These are phyloP conservation scores for Rhynchomys soricoides DNA, from an alignment of 2,113 vertebrate genomes.

Conservation along the genomic window DNA sequence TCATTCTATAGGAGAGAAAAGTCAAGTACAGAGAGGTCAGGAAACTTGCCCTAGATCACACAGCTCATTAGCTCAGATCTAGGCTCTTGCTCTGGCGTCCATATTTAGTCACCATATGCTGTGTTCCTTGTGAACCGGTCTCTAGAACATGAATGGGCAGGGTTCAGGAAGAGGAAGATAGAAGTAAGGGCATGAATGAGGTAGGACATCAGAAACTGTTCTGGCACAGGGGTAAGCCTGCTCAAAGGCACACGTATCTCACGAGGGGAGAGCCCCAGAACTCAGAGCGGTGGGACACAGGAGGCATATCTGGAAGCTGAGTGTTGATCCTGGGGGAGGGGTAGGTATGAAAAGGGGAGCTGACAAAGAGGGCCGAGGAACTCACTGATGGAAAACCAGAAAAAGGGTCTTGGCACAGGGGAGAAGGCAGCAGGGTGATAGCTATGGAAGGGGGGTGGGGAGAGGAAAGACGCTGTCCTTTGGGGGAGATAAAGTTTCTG, in stretches of 20 bases:
- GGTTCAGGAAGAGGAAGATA: background rate
- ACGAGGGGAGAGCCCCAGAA: background rate
- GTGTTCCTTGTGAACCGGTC: background rate
- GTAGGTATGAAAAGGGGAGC: background rate
- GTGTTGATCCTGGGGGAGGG: background rate
- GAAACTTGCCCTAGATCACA: background rate
- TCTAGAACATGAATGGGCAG: background rate
- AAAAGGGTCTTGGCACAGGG: background rate
- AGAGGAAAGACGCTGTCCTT: background rate
- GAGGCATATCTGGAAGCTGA: background rate
- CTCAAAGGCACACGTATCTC: background rate
- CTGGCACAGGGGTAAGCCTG: background rate
- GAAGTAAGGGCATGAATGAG: background rate
- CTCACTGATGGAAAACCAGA: background rate
- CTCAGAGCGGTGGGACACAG: background rate
- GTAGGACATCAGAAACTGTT: background rate
- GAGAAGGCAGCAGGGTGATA: background rate
- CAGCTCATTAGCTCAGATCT: background rate
- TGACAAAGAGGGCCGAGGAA: background rate
- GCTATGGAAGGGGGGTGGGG: background rate
- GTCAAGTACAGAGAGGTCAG: conserved; percentile 11
- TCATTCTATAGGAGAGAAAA: background rate
- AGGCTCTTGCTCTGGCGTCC: background rate
- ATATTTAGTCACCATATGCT: background rate
- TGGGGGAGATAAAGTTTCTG: background rate